A percentile compares a stretch with the other conserved stretches of the same genome.
Evolutionary conservation across 2,797 vertebrate species (phyloP).

Genomic region (Falco rusticolus): DNA sequence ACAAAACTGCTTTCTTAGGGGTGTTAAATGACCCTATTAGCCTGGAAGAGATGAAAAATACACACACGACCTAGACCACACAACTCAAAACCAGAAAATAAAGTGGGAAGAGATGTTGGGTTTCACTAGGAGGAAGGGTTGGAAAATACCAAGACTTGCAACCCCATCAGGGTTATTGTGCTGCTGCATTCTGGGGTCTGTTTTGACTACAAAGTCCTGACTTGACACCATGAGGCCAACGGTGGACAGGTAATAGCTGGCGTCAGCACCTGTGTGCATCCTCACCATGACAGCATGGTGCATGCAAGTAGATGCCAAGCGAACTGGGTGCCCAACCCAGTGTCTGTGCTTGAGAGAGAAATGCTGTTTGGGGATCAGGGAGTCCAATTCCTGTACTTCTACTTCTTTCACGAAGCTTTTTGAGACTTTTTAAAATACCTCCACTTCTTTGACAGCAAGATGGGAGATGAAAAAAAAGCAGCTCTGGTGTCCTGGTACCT

Average conservation of each 20-base stretch:
- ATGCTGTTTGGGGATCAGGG: not conserved
- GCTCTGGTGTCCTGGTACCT: not conserved
- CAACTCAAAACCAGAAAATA: not conserved
- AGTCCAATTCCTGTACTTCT: not conserved
- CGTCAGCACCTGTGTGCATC: fast-evolving
- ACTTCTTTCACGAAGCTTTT: not conserved
- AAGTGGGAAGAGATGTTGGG: not conserved
- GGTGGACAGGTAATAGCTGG: fast-evolving
- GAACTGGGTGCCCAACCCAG: not conserved
- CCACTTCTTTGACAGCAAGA: not conserved
- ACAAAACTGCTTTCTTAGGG: not conserved
- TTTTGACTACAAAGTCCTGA: not conserved
- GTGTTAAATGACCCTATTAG: not conserved
- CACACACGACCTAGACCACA: not conserved
- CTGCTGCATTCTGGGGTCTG: not conserved
- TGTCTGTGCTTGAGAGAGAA: not conserved
- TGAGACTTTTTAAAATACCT: not conserved
- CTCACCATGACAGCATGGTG: not conserved
- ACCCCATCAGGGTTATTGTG: not conserved
- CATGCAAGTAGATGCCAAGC: not conserved
- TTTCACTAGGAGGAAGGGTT: not conserved
- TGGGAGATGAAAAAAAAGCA: not conserved
- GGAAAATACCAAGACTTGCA: not conserved
- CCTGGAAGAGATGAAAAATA: not conserved
- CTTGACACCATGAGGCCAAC: fast-evolving